Conservation (phyloP, 2,888 invertebrate species). For the Parnassius mnemosyne region DNA sequence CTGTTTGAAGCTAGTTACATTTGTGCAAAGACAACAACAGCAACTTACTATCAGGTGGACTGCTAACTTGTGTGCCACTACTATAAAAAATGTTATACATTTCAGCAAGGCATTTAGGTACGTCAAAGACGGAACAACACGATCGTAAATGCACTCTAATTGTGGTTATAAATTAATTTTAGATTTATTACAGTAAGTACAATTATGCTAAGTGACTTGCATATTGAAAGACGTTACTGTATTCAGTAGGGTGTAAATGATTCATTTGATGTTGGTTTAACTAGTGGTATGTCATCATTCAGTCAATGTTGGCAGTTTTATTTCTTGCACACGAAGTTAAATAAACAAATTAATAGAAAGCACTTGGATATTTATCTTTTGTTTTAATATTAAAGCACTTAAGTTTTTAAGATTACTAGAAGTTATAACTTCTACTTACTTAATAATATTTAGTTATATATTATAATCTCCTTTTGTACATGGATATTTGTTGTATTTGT, state of each 20-base stretch:
- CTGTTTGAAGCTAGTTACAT: too few species aligned
- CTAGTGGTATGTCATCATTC: constrained; percentile 3
- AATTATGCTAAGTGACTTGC: constrained; percentile 17
- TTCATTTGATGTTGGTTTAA: constrained; percentile 22
- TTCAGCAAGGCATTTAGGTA: neutral
- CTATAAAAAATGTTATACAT: neutral
- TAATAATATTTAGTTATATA: too few species aligned
- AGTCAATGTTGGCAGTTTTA: neutral
- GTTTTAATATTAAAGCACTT: too few species aligned
- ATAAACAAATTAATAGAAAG: too few species aligned
- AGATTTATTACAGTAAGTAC: constrained; percentile 10
- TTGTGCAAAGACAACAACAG: too few species aligned
- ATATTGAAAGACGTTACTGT: constrained; percentile 28
- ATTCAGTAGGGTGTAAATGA: constrained; percentile 25
- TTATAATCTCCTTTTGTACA: too few species aligned
- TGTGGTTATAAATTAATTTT: constrained; percentile 12
- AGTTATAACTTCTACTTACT: too few species aligned
- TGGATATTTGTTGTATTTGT: too few species aligned
- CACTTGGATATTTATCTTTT: too few species aligned
- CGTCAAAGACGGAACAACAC: neutral
- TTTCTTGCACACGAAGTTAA: neutral
- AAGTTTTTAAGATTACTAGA: too few species aligned
- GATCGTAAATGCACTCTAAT: neutral
- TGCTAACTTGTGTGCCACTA: too few species aligned
- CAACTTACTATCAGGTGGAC: too few species aligned